phyloP scores from a whole-genome alignment of 1,140 invertebrate genomes.

The Drosophila sulfurigaster region DNA sequence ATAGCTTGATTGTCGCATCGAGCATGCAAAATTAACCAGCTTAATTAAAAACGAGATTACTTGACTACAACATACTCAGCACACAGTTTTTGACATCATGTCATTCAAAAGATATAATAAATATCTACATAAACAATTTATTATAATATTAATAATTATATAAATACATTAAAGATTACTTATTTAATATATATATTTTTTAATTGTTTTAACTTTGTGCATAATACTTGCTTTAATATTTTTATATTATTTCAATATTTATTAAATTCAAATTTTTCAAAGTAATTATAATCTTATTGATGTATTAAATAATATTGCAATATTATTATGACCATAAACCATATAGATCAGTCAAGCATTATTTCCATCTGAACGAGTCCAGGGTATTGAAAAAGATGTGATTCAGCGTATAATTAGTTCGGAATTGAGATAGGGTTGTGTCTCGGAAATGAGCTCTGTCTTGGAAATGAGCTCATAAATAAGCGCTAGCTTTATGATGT shows the following conservation, averaged over 20 bases:
- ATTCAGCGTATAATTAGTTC: constrained; percentile 70
- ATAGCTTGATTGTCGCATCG: constrained; percentile 62
- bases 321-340: background rate
- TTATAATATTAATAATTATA: too few relatives aligned
- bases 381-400: constrained; percentile 31
- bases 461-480: constrained; percentile 80
- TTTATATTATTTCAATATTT: too few relatives aligned
- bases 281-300: too few relatives aligned
- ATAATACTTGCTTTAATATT: too few relatives aligned
- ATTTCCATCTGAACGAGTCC: background rate
- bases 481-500: constrained; percentile 54
- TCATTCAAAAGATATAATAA: too few relatives aligned
- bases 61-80: constrained; percentile 4
- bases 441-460: constrained; percentile 72
- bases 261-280: too few relatives aligned
- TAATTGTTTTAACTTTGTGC: too few relatives aligned
- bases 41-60: background rate
- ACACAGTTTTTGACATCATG: background rate
- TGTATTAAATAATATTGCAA: background rate
- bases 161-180: too few relatives aligned
- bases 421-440: constrained; percentile 54
- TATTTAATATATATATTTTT: too few relatives aligned
- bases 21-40: constrained; percentile 36
- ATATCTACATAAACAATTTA: too few relatives aligned
- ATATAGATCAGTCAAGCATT: background rate